Conservation (phyloP, 2,113 vertebrate species). For the Vidua chalybeata region DNA sequence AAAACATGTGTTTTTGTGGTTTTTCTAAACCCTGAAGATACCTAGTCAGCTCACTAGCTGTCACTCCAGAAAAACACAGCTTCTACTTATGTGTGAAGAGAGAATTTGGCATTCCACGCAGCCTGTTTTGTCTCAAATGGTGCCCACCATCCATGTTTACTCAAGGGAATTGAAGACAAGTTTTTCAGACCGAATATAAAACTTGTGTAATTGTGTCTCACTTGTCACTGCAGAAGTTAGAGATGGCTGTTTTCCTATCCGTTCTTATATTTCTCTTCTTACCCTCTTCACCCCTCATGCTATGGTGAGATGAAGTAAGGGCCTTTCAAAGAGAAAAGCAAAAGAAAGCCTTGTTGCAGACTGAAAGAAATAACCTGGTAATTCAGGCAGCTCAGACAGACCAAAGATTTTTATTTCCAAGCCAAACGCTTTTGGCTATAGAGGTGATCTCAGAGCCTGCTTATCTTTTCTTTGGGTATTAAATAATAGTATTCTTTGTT, state of each 20-base stretch:
- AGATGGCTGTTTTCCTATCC: background rate
- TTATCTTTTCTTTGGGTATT: background rate
- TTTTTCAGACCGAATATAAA: background rate
- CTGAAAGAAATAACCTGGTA: background rate
- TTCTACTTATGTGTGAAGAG: background rate
- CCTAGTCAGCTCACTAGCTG: background rate
- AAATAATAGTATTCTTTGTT: background rate
- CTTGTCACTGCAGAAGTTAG: background rate
- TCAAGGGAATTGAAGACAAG: background rate
- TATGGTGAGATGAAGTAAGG: background rate
- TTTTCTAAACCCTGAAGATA: background rate
- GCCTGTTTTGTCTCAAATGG: background rate
- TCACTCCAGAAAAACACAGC: background rate
- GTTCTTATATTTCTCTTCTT: background rate
- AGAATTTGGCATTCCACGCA: background rate
- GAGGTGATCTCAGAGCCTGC: background rate
- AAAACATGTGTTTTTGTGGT: background rate
- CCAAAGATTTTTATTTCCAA: background rate
- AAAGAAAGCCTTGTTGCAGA: background rate
- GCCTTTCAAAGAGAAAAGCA: background rate
- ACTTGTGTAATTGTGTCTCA: background rate
- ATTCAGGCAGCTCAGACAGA: background rate
- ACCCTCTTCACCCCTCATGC: background rate
- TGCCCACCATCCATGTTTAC: background rate
- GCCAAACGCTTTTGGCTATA: background rate